Conservation (phyloP, 2,797 vertebrate species). For the Centroberyx gerrardi region DNA sequence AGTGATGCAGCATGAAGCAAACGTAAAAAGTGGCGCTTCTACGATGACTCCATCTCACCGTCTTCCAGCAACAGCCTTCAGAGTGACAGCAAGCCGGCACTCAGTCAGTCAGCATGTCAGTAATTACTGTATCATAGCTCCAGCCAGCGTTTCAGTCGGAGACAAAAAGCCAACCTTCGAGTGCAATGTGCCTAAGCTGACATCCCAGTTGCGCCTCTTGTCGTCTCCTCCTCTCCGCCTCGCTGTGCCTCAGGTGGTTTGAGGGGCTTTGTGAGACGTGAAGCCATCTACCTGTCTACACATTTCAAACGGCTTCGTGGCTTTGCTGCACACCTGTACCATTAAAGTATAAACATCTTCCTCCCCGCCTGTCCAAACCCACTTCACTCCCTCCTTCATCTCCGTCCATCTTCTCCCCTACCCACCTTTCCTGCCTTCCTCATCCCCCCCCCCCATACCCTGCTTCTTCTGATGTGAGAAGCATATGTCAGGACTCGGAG, state of each 20-base stretch:
- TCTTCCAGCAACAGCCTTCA: no score
- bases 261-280: background rate
- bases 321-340: background rate
- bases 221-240: no score
- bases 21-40: no score
- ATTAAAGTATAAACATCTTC: background rate
- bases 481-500: conserved; percentile 53
- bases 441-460: background rate
- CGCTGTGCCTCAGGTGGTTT: background rate
- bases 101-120: background rate
- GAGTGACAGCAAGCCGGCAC: no score
- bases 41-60: no score
- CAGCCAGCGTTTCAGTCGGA: background rate
- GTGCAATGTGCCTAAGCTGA: no score
- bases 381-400: conserved; percentile 14
- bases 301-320: conserved; percentile 6
- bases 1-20: no score
- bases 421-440: background rate
- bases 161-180: no score
- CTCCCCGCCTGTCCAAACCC: conserved; percentile 6
- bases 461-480: conserved; percentile 48
- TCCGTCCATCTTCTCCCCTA: background rate
- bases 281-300: conserved; percentile 2
- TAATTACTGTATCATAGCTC: background rate
- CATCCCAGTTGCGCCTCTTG: no score